These are phyloP conservation scores for Drosophila pandora DNA, from an alignment of 1,140 invertebrate species.

Conservation along the genomic window DNA sequence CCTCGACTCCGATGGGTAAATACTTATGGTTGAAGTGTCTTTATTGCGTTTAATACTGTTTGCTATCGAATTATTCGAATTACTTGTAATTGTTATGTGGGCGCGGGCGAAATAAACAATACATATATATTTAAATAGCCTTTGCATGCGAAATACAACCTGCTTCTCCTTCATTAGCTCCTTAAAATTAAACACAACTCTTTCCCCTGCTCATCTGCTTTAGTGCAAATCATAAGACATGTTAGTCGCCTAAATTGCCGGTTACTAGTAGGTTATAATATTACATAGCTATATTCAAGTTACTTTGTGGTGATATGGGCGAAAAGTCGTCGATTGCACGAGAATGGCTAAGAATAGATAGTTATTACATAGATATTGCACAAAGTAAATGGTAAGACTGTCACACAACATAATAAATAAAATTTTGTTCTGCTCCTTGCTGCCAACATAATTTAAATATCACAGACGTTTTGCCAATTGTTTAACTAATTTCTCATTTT, in stretches of 20 bases:
- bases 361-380: conserved; percentile 72
- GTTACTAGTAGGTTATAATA: conserved; percentile 44
- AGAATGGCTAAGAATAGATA: conserved; percentile 53
- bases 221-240: conserved; percentile 55
- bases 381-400: conserved; percentile 54
- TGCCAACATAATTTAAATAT: conserved; percentile 77
- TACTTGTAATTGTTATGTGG: conserved; percentile 45
- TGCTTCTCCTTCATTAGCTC: conserved; percentile 31
- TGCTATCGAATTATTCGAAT: conserved; percentile 47
- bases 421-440: conserved; percentile 56
- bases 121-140: conserved; percentile 56
- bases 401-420: conserved; percentile 62
- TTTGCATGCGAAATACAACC: conserved; percentile 67
- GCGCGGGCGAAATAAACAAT: conserved; percentile 56
- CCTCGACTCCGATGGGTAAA: conserved; percentile 57
- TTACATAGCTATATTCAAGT: conserved; percentile 53
- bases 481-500: conserved; percentile 66
- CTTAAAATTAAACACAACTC: conserved; percentile 68
- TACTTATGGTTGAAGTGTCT: conserved; percentile 62
- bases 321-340: conserved; percentile 65
- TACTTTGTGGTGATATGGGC: conserved; percentile 73
- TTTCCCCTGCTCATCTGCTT: conserved; percentile 14
- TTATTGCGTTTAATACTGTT: conserved; percentile 74
- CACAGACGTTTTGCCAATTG: conserved; percentile 80
- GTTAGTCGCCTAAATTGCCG: conserved; percentile 46